phyloP scores from a whole-genome alignment of 2,888 invertebrate species.

The Acholoe squamosa region DNA sequence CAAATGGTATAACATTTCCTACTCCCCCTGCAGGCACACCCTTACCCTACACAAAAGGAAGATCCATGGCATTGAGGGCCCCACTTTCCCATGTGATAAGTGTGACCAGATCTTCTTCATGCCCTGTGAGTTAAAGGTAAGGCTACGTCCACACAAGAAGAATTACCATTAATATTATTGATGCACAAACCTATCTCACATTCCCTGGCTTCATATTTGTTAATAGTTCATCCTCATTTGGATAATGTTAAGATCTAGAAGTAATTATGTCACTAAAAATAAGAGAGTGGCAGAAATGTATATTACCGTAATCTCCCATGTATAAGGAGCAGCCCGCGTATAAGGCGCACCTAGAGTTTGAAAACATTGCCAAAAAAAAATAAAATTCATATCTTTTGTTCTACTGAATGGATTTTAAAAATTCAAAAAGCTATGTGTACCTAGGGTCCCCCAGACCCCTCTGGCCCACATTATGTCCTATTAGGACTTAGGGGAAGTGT shows the following conservation, averaged over 20 bases:
- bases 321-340: too few species aligned
- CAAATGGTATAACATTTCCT: too few species aligned
- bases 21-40: neutral
- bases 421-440: too few species aligned
- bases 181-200: neutral
- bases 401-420: too few species aligned
- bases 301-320: too few species aligned
- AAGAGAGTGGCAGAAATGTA: neutral
- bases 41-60: neutral
- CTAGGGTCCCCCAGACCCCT: too few species aligned
- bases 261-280: neutral
- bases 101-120: neutral
- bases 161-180: neutral
- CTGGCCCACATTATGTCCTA: too few species aligned
- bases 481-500: too few species aligned
- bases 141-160: neutral
- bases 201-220: neutral
- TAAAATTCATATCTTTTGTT: too few species aligned
- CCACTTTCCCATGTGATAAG: neutral
- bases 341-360: too few species aligned
- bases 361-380: too few species aligned
- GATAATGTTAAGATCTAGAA: neutral
- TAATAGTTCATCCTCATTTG: neutral
- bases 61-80: neutral
- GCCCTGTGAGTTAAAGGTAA: neutral